Evolutionary conservation across 2,113 vertebrate species (phyloP).

Genomic region (Rhinoderma darwinii): DNA sequence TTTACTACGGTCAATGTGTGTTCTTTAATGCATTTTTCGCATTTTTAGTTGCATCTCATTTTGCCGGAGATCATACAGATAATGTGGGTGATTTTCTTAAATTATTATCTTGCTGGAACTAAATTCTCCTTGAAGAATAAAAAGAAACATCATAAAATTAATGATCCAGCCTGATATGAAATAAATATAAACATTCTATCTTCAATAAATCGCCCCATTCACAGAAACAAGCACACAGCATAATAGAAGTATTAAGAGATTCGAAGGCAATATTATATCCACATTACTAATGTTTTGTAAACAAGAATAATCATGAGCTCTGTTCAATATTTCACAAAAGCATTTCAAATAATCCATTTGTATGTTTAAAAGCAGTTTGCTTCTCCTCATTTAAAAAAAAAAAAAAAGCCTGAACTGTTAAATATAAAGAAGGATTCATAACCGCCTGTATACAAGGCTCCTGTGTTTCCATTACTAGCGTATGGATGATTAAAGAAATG

Average conservation of each 20-base stretch:
- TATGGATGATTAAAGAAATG: constrained; percentile 56
- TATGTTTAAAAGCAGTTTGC: neutral
- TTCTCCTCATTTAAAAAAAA: neutral
- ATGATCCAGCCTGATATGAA: neutral
- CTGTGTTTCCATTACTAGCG: constrained; percentile 47
- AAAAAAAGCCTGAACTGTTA: constrained; percentile 34
- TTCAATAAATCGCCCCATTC: neutral
- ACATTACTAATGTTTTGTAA: neutral
- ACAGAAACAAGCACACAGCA: neutral
- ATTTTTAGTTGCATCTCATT: neutral
- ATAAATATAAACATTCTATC: neutral
- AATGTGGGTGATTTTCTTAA: neutral
- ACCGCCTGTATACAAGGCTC: constrained; percentile 38
- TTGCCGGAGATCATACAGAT: neutral
- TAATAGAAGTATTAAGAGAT: neutral
- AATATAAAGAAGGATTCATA: constrained; percentile 58
- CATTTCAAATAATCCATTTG: neutral
- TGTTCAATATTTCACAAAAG: constrained; percentile 14
- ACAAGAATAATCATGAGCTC: constrained; percentile 6
- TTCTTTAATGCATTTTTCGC: constrained; percentile 3
- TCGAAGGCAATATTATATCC: neutral
- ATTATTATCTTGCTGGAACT: neutral
- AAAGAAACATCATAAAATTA: constrained; percentile 11
- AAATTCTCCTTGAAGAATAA: constrained; percentile 3
- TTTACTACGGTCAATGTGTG: neutral